Evolutionary conservation across 2,797 vertebrate genomes (phyloP).

Genomic region (Poeciliopsis turneri): DNA sequence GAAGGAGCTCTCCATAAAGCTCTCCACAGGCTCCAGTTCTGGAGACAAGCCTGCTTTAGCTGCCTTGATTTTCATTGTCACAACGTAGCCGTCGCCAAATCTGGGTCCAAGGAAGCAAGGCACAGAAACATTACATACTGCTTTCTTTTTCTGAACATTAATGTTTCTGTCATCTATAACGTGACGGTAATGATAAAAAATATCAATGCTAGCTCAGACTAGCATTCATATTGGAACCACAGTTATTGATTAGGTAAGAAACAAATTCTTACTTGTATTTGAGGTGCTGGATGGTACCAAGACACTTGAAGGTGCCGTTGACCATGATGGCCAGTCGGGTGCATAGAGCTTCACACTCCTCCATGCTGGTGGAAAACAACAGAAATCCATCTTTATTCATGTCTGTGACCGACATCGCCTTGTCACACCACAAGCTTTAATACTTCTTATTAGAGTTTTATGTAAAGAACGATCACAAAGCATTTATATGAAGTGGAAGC

Average conservation of each 20-base stretch:
- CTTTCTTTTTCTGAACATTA: background rate
- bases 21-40: constrained; percentile 86
- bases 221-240: background rate
- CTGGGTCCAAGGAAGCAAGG: constrained; percentile 65
- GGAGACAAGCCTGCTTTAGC: constrained; percentile 82
- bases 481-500: background rate
- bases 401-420: constrained; percentile 3
- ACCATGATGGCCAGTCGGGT: constrained; percentile 98
- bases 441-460: background rate
- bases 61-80: constrained; percentile 94
- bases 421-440: background rate
- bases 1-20: constrained; percentile 89
- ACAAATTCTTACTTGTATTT: constrained; percentile 91
- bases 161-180: background rate
- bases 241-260: background rate
- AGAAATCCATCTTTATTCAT: constrained; percentile 35
- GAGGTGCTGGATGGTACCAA: constrained; percentile 96
- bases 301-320: constrained; percentile 93
- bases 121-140: background rate
- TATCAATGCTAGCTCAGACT: background rate
- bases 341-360: constrained; percentile 97
- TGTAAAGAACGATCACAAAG: background rate
- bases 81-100: constrained; percentile 95
- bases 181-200: background rate
- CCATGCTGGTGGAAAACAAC: constrained; percentile 85